Base-by-base conservation (phyloP, 2,888 invertebrate genomes). In the Augochlorella aurata region DNA sequence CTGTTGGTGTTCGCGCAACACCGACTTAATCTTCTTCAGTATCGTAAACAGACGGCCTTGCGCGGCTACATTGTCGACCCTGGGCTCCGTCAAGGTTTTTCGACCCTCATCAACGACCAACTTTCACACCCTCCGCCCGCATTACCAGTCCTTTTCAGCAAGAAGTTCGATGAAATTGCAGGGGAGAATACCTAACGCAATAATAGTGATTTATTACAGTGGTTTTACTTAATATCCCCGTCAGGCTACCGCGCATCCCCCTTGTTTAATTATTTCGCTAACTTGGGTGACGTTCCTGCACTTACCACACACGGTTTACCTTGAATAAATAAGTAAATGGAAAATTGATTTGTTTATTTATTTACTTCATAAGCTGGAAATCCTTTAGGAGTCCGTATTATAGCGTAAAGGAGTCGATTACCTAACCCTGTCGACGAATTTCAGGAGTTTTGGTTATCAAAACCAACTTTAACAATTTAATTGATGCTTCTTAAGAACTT, bases 1-100 rank as follows among this genome's bases (percentile, higher is more conserved):
- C 14, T 47, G 21, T 14, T 45, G 16, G 52, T 50, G 74, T 47
- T 44, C 3, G 47, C n/a, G 45, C 47, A 47, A 58, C 49, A 65
- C 29, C 66, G 58, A 10, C 58, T 75, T 85, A 79, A 82, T 85
- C 71, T 52, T 68, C 70, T 75, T 44, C 61, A 38, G 65, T 47
- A 70, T 74, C 73, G 76, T 71, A 70, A 85, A 84, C 66, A 70
- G 29, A 29, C 54, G 49, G n/a, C 49, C 38, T 49, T 14, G n/a
- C 45, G 16, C 8, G n/a, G n/a, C 70, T 45, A 16, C 38, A 58
- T 16, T 38, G 52, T 70, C 54, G 63, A 45, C 65, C 49, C 67
- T 21, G 21, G 7, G 14, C 21, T 16, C 45, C 66, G n/a, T 72
- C 72, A 61, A 18, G 49, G 63, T 69, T 76, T 84, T 84, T 75